Evolutionary conservation across 1,140 invertebrate genomes (phyloP).

Genomic region (Lucilia sericata): DNA sequence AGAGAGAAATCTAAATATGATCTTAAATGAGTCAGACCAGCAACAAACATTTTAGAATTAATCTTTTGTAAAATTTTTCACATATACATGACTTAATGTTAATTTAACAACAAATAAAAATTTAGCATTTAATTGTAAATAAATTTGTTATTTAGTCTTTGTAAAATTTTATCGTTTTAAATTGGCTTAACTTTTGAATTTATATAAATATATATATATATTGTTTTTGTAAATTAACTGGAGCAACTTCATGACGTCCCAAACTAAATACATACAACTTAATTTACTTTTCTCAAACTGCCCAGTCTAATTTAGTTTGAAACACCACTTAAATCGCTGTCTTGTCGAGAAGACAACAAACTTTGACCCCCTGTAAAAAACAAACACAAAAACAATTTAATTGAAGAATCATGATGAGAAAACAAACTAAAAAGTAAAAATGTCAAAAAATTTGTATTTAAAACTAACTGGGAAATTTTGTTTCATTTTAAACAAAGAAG

Average conservation of each 20-base stretch:
- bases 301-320: slow-evolving; percentile 25
- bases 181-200: too few relatives aligned
- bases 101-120: too few relatives aligned
- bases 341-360: slow-evolving; percentile 7
- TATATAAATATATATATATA: too few relatives aligned
- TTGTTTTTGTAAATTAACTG: too few relatives aligned
- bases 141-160: too few relatives aligned
- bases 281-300: slow-evolving; percentile 5
- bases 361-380: not conserved
- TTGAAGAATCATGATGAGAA: slow-evolving; percentile 43
- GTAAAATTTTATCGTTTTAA: too few relatives aligned
- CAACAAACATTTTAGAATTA: too few relatives aligned
- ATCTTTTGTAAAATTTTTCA: too few relatives aligned
- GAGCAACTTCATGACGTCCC: not conserved
- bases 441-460: not conserved
- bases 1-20: too few relatives aligned
- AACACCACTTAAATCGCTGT: slow-evolving; percentile 27
- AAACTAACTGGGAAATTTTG: not conserved
- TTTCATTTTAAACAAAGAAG: not conserved
- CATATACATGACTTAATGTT: too few relatives aligned
- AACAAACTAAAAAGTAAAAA: not conserved
- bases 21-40: too few relatives aligned
- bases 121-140: too few relatives aligned
- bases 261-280: not conserved
- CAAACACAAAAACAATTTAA: slow-evolving; percentile 24